These are phyloP conservation scores for Mesopsocus fuscifrons DNA, from an alignment of 2,888 invertebrate genomes.

Conservation along the genomic window DNA sequence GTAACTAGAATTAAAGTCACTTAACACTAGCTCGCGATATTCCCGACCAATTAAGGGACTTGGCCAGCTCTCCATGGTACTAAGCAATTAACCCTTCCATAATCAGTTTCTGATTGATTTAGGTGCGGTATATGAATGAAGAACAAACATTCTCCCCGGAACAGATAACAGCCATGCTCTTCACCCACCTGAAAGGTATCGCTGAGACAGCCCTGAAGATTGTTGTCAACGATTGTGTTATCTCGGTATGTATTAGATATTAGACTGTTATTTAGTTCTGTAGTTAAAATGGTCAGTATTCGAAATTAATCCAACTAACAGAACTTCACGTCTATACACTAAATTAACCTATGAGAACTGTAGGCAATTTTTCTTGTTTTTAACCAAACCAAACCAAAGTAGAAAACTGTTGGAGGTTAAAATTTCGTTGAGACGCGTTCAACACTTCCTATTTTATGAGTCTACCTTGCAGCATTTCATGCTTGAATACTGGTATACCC, in stretches of 20 bases:
- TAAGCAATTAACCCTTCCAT: no score
- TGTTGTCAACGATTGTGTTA: constrained; percentile 84
- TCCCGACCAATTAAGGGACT: no score
- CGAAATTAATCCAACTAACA: constrained; percentile 6
- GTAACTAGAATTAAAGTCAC: no score
- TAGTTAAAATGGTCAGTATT: constrained; percentile 1
- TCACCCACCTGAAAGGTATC: constrained; percentile 88
- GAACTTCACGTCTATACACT: not conserved
- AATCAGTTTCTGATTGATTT: constrained; percentile 17
- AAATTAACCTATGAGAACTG: not conserved
- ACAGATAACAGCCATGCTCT: constrained; percentile 90
- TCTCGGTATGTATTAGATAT: constrained; percentile 57
- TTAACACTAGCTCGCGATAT: no score
- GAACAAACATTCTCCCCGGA: constrained; percentile 73
- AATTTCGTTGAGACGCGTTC: no score
- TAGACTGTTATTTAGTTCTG: not conserved
- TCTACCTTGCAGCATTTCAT: no score
- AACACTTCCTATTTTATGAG: no score
- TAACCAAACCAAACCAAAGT: no score
- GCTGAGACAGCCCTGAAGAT: constrained; percentile 73
- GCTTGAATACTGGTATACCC: no score
- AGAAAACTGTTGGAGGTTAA: no score
- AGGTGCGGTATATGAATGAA: constrained; percentile 71
- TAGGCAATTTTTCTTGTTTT: no score
- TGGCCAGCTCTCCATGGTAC: no score